These are phyloP conservation scores for Phaonia tiefii DNA, from an alignment of 2,888 invertebrate genomes.

Conservation along the genomic window DNA sequence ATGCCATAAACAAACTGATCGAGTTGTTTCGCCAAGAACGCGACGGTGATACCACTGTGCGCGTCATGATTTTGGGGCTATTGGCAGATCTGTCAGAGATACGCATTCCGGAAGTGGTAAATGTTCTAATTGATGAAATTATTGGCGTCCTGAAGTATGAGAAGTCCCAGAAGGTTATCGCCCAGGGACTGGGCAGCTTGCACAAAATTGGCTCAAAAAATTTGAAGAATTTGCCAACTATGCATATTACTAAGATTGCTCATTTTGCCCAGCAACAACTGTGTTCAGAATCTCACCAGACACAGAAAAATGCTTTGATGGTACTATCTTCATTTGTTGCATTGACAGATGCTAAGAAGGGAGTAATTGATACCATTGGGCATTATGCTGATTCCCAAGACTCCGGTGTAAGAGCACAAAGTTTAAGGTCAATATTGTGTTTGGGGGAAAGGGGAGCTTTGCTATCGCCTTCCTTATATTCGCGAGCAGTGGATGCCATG, in stretches of 20 bases:
- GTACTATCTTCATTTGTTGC: slow-evolving; percentile 77
- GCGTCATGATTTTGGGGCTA: slow-evolving; percentile 76
- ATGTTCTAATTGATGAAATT: slow-evolving; percentile 77
- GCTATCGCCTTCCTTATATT: slow-evolving; percentile 86
- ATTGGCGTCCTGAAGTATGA: slow-evolving; percentile 77
- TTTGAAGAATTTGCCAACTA: slow-evolving; percentile 72
- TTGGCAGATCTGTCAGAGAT: slow-evolving; percentile 76
- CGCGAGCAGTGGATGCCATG: slow-evolving; percentile 86
- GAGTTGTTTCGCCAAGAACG: slow-evolving; percentile 77
- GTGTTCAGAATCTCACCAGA: slow-evolving; percentile 77
- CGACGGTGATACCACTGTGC: slow-evolving; percentile 75
- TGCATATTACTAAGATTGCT: slow-evolving; percentile 78
- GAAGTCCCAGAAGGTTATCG: slow-evolving; percentile 79
- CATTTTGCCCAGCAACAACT: slow-evolving; percentile 78
- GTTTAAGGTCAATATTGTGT: slow-evolving; percentile 91
- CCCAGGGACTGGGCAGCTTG: slow-evolving; percentile 78
- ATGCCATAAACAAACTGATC: slow-evolving; percentile 74
- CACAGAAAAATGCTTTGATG: slow-evolving; percentile 79
- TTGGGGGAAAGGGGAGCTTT: slow-evolving; percentile 91
- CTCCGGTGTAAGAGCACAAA: slow-evolving; percentile 93
- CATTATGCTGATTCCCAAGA: slow-evolving; percentile 93
- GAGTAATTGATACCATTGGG: slow-evolving; percentile 87
- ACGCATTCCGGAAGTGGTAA: slow-evolving; percentile 73
- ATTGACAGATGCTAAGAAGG: slow-evolving; percentile 82
- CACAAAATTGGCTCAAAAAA: slow-evolving; percentile 76